Evolutionary conservation across 2,888 invertebrate genomes (phyloP).

Genomic region (Actias luna): DNA sequence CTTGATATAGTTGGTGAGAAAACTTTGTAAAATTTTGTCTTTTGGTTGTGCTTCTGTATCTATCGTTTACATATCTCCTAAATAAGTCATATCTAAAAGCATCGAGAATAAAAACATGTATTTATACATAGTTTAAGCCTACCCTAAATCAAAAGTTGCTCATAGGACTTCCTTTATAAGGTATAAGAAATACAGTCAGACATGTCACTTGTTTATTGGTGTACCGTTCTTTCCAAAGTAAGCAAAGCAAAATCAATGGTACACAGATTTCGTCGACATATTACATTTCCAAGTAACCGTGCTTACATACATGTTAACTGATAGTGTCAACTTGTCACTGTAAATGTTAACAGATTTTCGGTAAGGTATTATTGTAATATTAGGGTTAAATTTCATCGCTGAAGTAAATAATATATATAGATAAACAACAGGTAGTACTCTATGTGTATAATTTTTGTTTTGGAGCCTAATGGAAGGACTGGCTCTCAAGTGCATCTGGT

Average conservation of each 20-base stretch:
- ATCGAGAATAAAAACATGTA: neutral
- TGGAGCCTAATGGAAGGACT: too few relatives aligned
- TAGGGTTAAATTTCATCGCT: neutral
- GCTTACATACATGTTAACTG: neutral
- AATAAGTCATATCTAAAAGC: neutral
- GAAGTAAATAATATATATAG: neutral
- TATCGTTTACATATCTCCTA: neutral
- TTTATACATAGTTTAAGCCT: neutral
- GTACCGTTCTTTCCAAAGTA: neutral
- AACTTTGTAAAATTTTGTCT: neutral
- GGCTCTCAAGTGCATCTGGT: too few relatives aligned
- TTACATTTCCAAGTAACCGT: neutral
- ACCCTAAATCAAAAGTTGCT: neutral
- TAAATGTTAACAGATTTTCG: neutral
- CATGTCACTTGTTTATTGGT: neutral
- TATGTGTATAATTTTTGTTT: too few relatives aligned
- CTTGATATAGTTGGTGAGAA: neutral
- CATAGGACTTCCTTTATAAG: neutral
- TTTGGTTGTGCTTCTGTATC: neutral
- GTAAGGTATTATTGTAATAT: neutral
- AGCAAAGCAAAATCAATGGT: neutral
- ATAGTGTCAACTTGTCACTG: neutral
- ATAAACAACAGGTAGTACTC: too few relatives aligned
- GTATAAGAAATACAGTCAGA: neutral
- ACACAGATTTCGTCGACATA: neutral